A percentile compares a stretch with the other conserved stretches of the same genome.
Evolutionary conservation across 1,140 invertebrate species (phyloP).

Genomic region (Pogonognathellus flavescens): DNA sequence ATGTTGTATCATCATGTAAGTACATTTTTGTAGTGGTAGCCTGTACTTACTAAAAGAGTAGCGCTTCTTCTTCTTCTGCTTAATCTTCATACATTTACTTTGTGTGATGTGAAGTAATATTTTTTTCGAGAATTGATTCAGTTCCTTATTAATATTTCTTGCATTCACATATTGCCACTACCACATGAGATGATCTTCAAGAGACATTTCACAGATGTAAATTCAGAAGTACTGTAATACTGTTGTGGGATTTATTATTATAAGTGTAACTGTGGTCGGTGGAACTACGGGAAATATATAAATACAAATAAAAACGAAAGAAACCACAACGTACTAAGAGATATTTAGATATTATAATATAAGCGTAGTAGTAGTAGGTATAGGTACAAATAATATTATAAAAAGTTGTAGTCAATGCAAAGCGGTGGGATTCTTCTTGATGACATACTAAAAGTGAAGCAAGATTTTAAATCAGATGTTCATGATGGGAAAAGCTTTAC

Average conservation of each 20-base stretch:
- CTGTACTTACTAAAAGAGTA: background rate
- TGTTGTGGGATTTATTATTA: background rate
- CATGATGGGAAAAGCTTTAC: background rate
- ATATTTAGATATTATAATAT: too few relatives aligned
- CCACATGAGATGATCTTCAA: conserved; percentile 20
- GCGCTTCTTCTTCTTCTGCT: background rate
- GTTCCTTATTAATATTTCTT: background rate
- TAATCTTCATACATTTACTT: background rate
- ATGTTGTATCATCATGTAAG: background rate
- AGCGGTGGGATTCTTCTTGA: too few relatives aligned
- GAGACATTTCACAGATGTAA: conserved; percentile 37
- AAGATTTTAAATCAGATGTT: conserved; percentile 12
- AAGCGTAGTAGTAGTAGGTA: too few relatives aligned
- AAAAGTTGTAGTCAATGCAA: too few relatives aligned
- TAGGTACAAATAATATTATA: too few relatives aligned
- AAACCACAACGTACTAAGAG: too few relatives aligned
- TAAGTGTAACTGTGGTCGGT: background rate
- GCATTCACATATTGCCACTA: conserved; percentile 20
- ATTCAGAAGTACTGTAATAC: background rate
- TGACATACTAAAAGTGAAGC: background rate
- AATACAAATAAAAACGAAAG: background rate
- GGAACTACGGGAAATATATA: background rate
- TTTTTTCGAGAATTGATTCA: background rate
- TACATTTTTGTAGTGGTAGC: background rate
- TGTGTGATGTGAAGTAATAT: background rate